Conservation (phyloP, 2,797 vertebrate species). For the Sylvilagus floridanus region DNA sequence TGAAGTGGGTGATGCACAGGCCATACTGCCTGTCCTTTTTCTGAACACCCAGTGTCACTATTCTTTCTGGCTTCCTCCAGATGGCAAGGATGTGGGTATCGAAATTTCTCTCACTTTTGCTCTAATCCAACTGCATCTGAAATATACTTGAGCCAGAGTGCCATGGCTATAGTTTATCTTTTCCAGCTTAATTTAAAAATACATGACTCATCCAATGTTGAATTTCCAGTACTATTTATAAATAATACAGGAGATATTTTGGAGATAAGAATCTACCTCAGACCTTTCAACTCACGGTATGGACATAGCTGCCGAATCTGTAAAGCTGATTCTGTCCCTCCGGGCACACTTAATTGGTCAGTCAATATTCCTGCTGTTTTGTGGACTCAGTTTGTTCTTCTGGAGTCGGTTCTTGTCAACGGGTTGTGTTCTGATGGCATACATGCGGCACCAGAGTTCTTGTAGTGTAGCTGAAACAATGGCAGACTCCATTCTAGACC, state of each 20-base stretch:
- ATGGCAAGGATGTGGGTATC: neutral
- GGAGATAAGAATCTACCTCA: neutral
- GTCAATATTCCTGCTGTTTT: neutral
- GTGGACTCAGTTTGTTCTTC: neutral
- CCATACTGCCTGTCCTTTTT: neutral
- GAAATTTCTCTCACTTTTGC: neutral
- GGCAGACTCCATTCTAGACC: neutral
- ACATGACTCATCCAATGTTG: neutral
- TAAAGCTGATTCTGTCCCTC: neutral
- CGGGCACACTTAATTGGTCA: neutral
- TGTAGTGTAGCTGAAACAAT: neutral
- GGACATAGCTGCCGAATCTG: neutral
- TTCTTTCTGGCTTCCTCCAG: neutral
- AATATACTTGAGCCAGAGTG: conserved; percentile 15
- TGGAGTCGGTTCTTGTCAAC: neutral
- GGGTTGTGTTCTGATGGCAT: neutral
- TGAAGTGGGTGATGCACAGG: neutral
- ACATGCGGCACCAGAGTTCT: neutral
- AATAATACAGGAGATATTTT: neutral
- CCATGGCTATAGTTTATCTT: neutral
- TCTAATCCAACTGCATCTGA: neutral
- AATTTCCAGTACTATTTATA: neutral
- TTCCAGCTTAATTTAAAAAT: neutral
- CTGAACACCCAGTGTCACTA: neutral
- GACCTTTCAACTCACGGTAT: neutral